Percentiles rank a stretch among this genome's conserved stretches.
These are phyloP conservation scores for Coenonympha arcania DNA, from an alignment of 2,888 invertebrate genomes.

Conservation along the genomic window DNA sequence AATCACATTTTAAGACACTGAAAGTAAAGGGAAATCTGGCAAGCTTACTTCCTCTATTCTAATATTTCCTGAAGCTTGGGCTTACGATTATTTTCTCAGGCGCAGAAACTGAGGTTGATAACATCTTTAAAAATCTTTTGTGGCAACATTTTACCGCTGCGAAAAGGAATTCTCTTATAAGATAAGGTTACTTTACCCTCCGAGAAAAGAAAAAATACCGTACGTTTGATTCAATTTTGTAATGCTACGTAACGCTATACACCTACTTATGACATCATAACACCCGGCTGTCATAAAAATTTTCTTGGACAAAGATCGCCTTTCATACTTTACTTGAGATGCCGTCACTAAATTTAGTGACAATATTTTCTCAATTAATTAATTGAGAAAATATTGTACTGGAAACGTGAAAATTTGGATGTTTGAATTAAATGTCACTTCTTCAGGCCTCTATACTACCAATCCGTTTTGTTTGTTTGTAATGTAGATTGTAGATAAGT, in stretches of 20 bases:
- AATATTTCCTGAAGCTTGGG: slow-evolving; percentile 22
- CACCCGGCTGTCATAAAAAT: not conserved
- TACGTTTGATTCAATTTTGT: slow-evolving; percentile 4
- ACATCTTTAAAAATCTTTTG: slow-evolving; percentile 20
- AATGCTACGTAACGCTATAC: not conserved
- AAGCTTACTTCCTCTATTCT: slow-evolving; percentile 25
- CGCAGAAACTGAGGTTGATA: slow-evolving; percentile 17
- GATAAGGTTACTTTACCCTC: slow-evolving; percentile 1
- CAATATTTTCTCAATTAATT: not conserved
- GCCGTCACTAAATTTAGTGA: not conserved
- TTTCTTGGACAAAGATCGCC: not conserved
- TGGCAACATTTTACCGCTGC: slow-evolving; percentile 11
- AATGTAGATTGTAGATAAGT: too few relatives aligned
- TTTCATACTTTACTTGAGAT: not conserved
- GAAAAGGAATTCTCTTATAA: not conserved
- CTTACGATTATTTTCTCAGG: slow-evolving; percentile 22
- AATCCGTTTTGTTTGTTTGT: too few relatives aligned
- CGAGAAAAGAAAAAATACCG: not conserved
- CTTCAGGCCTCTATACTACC: too few relatives aligned
- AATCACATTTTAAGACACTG: slow-evolving; percentile 26
- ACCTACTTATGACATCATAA: not conserved
- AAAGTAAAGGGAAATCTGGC: slow-evolving; percentile 26
- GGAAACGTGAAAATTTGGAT: too few relatives aligned
- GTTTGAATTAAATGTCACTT: too few relatives aligned
- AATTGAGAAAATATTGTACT: not conserved